phyloP scores from a whole-genome alignment of 2,113 vertebrate genomes.

The Hemichromis elongatus region DNA sequence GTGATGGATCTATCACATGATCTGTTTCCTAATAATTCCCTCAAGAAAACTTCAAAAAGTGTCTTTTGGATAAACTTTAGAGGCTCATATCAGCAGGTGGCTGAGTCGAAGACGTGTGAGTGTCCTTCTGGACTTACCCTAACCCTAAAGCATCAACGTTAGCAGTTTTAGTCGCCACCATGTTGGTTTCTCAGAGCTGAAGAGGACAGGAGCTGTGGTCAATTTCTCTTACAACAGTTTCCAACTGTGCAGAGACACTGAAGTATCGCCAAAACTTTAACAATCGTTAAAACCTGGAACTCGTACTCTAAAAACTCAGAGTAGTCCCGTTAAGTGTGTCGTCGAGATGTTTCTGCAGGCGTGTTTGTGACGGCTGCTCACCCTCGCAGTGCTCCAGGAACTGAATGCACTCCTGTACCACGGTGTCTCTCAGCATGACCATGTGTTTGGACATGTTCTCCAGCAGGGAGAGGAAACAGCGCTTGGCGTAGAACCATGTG shows the following conservation, averaged over 20 bases:
- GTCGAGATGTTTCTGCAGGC: neutral
- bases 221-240: rapidly evolving
- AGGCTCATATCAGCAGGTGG: neutral
- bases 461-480: slow-evolving; percentile 92
- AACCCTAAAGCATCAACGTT: neutral
- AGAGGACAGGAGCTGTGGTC: neutral
- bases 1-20: neutral
- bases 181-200: neutral
- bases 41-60: rapidly evolving
- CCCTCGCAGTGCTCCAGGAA: slow-evolving; percentile 93
- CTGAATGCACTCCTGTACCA: slow-evolving; percentile 87
- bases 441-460: slow-evolving; percentile 97
- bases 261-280: neutral
- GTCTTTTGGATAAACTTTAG: neutral
- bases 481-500: slow-evolving; percentile 96
- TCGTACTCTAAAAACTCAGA: neutral
- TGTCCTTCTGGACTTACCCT: neutral
- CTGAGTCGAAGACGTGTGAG: neutral
- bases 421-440: slow-evolving; percentile 82
- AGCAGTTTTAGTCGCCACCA: neutral
- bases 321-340: rapidly evolving
- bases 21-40: neutral
- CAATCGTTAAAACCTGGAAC: neutral
- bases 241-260: rapidly evolving
- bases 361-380: slow-evolving; percentile 44